Base-by-base conservation (phyloP, 1,140 invertebrate genomes). In the Habropoda laboriosa region DNA sequence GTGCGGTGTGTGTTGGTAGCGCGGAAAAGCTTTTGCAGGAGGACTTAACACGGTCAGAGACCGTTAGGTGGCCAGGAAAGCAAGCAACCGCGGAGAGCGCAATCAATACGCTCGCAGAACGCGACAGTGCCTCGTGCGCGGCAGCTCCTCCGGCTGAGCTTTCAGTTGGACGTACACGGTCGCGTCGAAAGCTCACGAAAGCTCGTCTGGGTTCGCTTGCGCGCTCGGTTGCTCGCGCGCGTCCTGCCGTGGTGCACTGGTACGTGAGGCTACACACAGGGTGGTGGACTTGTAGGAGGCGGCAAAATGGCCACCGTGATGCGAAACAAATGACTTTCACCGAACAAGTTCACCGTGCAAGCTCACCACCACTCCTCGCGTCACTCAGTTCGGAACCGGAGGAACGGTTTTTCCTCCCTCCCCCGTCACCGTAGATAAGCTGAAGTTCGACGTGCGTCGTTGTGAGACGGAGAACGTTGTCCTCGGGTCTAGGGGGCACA, bases 41-140 rank as follows among this genome's bases (percentile, higher is more conserved):
- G n/a, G 40, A 67, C 58, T 24, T 77, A 66, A 70, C 40, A 73
- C 58, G 38, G n/a, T 1, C 27, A 6, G 21, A 70, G 77, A 53
- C 88, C 88, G 87, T 84, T 63, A 89, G 88, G 63, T 85, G 88
- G 88, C 88, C 83, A 83, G 85, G 67, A 79, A 35, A 73, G 83
- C 78, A 38, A 42, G 83, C 85, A 83, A 88, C 81, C 84, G 70
- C 75, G 64, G 66, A 53, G 80, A 53, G 80, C 82, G 86, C 83
- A 91, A 92, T 92, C 91, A 92, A 92, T 92, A 92, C 86, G 90
- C 82, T 87, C 86, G 88, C 88, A 68, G 68, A 79, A 86, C 80
- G 80, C 73, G 82, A 66, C 47, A 47, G 75, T 68, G 76, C 45
- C 45, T 79, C 81, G 80, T 82, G 75, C 81, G 80, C 73, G 58